Percentiles rank a stretch among this genome's conserved stretches.
Conservation (phyloP, 2,888 invertebrate species). For the Gortyna flavago region DNA sequence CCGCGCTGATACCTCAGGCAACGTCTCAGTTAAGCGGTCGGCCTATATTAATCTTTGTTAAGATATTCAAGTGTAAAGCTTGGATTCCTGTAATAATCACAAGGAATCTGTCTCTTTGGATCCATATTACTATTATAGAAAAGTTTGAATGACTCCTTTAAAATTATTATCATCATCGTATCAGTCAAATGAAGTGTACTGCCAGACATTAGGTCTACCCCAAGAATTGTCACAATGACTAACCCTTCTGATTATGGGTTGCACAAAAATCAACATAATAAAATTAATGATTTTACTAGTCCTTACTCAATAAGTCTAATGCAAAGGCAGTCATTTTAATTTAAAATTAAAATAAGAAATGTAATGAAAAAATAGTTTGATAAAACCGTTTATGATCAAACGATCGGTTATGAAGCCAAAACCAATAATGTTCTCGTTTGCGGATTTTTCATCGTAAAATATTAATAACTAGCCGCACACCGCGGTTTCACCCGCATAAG, state of each 20-base stretch:
- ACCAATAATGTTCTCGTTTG: constrained; percentile 56
- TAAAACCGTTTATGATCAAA: constrained; percentile 47
- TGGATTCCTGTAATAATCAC: not conserved
- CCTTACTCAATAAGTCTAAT: not conserved
- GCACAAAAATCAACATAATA: not conserved
- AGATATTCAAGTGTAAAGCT: not conserved
- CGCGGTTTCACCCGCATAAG: too few relatives aligned
- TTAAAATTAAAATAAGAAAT: constrained; percentile 24
- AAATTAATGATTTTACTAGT: not conserved
- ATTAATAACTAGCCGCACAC: too few relatives aligned
- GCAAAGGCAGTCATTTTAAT: not conserved
- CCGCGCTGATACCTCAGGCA: too few relatives aligned
- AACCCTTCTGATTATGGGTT: not conserved
- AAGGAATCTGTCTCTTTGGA: not conserved
- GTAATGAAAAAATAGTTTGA: constrained; percentile 6
- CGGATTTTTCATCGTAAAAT: constrained; percentile 56
- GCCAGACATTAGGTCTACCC: not conserved
- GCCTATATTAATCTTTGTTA: not conserved
- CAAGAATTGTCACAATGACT: not conserved
- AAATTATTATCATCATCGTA: not conserved
- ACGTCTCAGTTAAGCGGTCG: too few relatives aligned
- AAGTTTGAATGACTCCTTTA: not conserved
- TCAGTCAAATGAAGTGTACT: not conserved
- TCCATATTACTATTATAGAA: not conserved
- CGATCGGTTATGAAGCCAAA: constrained; percentile 40